Base-by-base conservation (phyloP, 1,140 invertebrate species). In the Ephestia elutella region DNA sequence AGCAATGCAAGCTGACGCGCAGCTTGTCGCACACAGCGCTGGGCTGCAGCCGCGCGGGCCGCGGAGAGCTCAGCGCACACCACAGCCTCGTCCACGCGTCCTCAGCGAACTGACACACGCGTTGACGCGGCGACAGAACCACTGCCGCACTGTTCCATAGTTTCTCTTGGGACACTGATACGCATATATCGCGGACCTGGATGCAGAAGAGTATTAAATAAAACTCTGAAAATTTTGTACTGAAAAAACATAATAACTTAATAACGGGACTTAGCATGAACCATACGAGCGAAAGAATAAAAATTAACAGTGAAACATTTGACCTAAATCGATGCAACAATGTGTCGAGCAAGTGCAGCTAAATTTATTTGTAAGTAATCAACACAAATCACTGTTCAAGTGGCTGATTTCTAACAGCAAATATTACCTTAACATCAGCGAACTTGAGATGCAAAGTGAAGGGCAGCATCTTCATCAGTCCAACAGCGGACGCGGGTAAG, bases 31-130 rank as follows among this genome's bases (percentile, higher is more conserved):
- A 91, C 19, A 96, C 94, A 68, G 92, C 91, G 58, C 91, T 0
- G 92, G 59, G 92, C 59, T 89, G 91, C 65, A 95, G 95, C 57
- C 93, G 90, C 2, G 89, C 86, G 49, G 90, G 90, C 60, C 90
- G 89, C 0, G 77, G 72, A 0, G 86, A 83, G 55, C 89, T 89
- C 8, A 95, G 87, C 60, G 92, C 90, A 56, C 94, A 93, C 94
- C 94, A 96, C 20, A 96, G 78, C 65, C 92, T 90, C 8, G 94
- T 95, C 95, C 95, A 96, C 50, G 95, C 91, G 76, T 96, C 95
- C 49, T 92, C 92, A 57, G 92, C 89, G 79, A 95, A 95, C 53
- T 95, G 94, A 21, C 93, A 91, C 19, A 96, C 88, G 55, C 95
- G 90, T 73, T 96, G 95, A 50, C 95, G 92, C 0, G 94, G 95